Percentiles rank a stretch among this genome's conserved stretches.
Conservation (phyloP, 2,797 vertebrate genomes). For the Eulemur coronatus region DNA sequence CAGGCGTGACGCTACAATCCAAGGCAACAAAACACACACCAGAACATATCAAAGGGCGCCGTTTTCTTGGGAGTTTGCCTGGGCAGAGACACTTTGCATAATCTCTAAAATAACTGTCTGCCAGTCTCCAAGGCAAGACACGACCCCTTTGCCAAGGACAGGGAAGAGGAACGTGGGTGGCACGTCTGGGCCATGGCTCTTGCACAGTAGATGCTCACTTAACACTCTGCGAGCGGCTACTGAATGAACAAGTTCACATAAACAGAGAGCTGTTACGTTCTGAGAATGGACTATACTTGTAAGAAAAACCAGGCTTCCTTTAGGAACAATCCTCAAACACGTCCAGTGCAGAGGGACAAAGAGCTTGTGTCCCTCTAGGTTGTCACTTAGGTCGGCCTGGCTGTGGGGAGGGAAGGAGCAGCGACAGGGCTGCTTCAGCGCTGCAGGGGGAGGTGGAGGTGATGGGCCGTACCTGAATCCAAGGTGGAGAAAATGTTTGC, state of each 20-base stretch:
- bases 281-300: too few species aligned
- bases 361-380: background rate
- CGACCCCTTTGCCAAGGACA: background rate
- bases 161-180: too few species aligned
- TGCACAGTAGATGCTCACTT: background rate
- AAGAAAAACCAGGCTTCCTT: background rate
- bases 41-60: background rate
- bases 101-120: background rate
- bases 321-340: background rate
- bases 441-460: background rate
- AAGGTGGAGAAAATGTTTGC: constrained; percentile 91
- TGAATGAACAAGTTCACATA: background rate
- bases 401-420: background rate
- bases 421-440: background rate
- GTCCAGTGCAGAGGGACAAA: rapidly evolving
- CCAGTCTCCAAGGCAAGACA: background rate
- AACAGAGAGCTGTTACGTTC: background rate
- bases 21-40: background rate
- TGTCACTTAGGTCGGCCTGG: background rate
- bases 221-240: background rate
- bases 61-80: background rate
- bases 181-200: background rate
- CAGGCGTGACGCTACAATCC: constrained; percentile 10
- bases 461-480: constrained; percentile 91
- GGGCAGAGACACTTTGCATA: background rate